Percentiles rank a stretch among this genome's conserved stretches.
Conservation (phyloP, 2,797 vertebrate genomes). For the Vultur gryphus region DNA sequence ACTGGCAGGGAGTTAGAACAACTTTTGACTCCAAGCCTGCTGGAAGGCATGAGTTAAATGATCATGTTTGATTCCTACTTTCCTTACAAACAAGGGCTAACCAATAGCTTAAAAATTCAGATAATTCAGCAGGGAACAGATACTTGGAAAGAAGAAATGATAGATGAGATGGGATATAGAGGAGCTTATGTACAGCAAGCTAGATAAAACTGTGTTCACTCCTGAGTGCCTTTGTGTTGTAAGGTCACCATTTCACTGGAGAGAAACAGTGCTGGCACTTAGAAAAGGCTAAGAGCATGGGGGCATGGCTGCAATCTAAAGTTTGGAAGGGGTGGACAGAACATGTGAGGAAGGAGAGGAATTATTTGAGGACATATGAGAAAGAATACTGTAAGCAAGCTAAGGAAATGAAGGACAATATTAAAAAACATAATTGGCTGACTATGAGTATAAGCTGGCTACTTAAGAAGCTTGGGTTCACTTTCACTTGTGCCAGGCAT, state of each 20-base stretch:
- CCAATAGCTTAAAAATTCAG: slow-evolving; percentile 3
- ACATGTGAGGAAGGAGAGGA: background rate
- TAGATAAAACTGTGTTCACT: background rate
- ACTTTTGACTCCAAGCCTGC: slow-evolving; percentile 22
- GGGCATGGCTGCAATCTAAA: background rate
- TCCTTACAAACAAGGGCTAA: background rate
- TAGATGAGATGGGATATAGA: background rate
- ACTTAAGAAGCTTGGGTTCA: background rate
- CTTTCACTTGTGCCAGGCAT: background rate
- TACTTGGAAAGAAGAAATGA: slow-evolving; percentile 43
- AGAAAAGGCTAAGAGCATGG: background rate
- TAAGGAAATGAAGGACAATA: background rate
- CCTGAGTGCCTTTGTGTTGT: background rate
- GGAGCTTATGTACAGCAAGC: background rate
- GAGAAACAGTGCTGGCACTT: background rate
- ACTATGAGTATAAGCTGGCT: background rate
- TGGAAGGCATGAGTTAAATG: background rate
- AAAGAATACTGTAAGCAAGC: background rate
- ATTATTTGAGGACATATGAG: background rate
- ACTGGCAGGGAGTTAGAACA: background rate
- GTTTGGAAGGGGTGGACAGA: background rate
- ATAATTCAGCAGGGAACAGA: slow-evolving; percentile 21
- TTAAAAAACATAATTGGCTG: background rate
- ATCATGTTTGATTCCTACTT: slow-evolving; percentile 2
- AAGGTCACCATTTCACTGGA: background rate